Percentiles rank a stretch among this genome's conserved stretches.
These are phyloP conservation scores for Brachystomella parvula DNA, from an alignment of 1,140 invertebrate genomes.

Conservation along the genomic window DNA sequence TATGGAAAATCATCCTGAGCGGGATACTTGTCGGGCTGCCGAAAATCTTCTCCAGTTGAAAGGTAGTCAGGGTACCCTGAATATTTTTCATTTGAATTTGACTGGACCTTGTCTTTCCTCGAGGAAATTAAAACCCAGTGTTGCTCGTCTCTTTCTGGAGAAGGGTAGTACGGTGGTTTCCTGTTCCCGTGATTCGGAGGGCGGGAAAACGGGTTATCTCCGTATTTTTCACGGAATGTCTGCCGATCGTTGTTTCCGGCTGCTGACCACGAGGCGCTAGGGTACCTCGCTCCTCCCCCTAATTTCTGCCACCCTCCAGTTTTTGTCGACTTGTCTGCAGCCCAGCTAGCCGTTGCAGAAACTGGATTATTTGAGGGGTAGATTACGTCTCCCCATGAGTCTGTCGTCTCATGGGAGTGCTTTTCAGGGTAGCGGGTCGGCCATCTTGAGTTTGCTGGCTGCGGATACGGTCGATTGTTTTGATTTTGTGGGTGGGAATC, in stretches of 20 bases:
- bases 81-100: not conserved
- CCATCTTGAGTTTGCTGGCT: not conserved
- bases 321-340: slow-evolving; percentile 12
- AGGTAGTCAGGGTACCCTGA: no score
- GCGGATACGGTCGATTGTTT: not conserved
- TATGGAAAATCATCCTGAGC: slow-evolving; percentile 6
- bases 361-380: slow-evolving; percentile 29
- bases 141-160: slow-evolving; percentile 27
- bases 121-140: slow-evolving; percentile 35
- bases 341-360: slow-evolving; percentile 37
- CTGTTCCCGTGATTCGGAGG: not conserved
- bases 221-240: not conserved
- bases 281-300: not conserved
- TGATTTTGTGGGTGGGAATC: not conserved
- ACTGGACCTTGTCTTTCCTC: not conserved
- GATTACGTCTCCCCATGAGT: slow-evolving; percentile 35
- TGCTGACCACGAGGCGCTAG: slow-evolving; percentile 30
- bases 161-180: slow-evolving; percentile 22
- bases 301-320: slow-evolving; percentile 1
- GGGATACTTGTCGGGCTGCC: not conserved
- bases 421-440: not conserved
- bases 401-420: not conserved
- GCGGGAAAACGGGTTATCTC: slow-evolving; percentile 10
- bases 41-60: no score
- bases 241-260: slow-evolving; percentile 1